Conservation (phyloP, 2,797 vertebrate genomes). For the Xenops minutus region DNA sequence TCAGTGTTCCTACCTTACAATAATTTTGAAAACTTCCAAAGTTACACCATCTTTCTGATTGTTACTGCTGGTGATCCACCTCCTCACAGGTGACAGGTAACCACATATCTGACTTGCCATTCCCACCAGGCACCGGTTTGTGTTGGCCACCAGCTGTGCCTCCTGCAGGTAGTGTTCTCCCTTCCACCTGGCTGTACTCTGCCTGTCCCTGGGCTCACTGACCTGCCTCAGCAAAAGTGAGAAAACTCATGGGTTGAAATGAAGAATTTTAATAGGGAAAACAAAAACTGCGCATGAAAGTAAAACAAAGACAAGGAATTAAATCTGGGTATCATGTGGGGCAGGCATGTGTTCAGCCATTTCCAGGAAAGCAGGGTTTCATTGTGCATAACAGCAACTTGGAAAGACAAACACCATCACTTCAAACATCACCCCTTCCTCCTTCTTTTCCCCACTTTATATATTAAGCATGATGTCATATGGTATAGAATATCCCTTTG, state of each 20-base stretch:
- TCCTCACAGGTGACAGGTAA: neutral
- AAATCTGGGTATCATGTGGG: neutral
- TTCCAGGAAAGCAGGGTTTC: neutral
- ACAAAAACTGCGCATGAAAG: neutral
- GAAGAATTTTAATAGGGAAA: neutral
- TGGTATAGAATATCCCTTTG: neutral
- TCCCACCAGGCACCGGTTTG: neutral
- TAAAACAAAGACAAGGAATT: neutral
- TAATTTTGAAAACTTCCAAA: neutral
- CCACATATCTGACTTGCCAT: neutral
- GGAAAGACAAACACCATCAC: neutral
- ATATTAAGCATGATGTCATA: accelerated
- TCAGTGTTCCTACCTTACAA: neutral
- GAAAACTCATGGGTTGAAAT: neutral
- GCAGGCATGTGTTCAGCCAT: neutral
- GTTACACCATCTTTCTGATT: neutral
- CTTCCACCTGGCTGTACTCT: neutral
- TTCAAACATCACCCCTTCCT: accelerated
- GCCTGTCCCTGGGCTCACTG: too few species aligned
- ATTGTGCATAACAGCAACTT: accelerated
- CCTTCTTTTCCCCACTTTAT: neutral
- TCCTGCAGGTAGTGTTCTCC: neutral
- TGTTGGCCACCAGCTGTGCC: neutral
- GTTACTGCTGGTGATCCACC: neutral
- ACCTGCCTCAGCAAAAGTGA: neutral